phyloP scores from a whole-genome alignment of 1,140 invertebrate genomes.

The Lepidostoma basale region DNA sequence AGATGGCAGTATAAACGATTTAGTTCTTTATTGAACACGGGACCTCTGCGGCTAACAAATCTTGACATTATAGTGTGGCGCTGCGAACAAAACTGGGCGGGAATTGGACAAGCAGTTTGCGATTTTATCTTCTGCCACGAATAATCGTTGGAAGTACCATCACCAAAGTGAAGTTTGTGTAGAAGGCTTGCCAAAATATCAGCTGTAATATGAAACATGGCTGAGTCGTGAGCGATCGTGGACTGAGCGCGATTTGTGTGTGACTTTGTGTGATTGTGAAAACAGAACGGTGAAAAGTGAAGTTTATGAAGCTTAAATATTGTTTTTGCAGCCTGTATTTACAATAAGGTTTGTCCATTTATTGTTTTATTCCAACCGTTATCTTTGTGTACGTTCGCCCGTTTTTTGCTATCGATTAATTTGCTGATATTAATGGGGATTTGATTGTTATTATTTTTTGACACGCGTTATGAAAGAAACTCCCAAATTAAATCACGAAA shows the following conservation, averaged over 20 bases:
- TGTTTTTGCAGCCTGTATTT: neutral
- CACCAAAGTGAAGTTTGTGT: neutral
- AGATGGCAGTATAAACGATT: no score
- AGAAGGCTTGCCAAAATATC: constrained; percentile 28
- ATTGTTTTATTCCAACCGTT: neutral
- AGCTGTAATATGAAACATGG: constrained; percentile 28
- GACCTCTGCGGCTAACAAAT: no score
- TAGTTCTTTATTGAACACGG: no score
- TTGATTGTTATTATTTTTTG: constrained; percentile 14
- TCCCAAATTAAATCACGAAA: neutral
- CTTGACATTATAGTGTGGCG: no score
- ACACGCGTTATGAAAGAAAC: neutral
- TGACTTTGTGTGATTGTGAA: constrained; percentile 4
- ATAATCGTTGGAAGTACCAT: no score
- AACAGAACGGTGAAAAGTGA: constrained; percentile 1
- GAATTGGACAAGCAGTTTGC: no score
- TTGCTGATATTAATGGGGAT: constrained; percentile 13
- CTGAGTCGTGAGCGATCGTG: neutral
- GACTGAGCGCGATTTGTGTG: neutral
- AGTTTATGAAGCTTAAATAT: neutral
- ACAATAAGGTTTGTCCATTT: neutral
- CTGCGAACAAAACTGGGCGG: no score
- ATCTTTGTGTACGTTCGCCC: constrained; percentile 10
- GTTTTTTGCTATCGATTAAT: constrained; percentile 24
- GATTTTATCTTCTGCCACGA: no score